Conservation (phyloP, 30 jellyfish, hydroid and myxozoan species). For the Hydractinia echinata region DNA sequence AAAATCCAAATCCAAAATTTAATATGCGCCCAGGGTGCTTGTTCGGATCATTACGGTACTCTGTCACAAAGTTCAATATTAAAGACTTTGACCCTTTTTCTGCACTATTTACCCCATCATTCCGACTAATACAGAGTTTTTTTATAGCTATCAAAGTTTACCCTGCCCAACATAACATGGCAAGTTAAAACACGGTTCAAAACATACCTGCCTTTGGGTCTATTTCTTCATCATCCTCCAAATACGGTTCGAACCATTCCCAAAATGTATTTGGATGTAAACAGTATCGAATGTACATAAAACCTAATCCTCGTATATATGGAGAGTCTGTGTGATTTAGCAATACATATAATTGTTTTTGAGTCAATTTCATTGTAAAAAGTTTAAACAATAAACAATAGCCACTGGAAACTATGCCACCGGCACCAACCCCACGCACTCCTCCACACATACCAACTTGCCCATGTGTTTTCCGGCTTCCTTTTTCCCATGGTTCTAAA, state of each 20-base stretch:
- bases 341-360: constrained; percentile 67
- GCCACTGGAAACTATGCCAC: constrained; percentile 94
- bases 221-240: constrained; percentile 95
- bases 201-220: constrained; percentile 45
- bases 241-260: constrained; percentile 92
- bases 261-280: constrained; percentile 77
- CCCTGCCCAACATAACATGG: too few species aligned
- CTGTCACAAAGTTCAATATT: too few species aligned
- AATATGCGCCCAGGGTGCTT: too few species aligned
- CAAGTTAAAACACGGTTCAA: background rate
- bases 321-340: constrained; percentile 91
- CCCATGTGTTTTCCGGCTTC: constrained; percentile 95
- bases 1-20: too few species aligned
- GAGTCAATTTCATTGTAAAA: constrained; percentile 81
- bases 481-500: constrained; percentile 99
- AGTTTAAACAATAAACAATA: constrained; percentile 79
- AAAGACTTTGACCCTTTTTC: too few species aligned
- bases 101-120: too few species aligned
- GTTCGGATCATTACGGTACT: too few species aligned
- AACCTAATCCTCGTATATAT: constrained; percentile 90
- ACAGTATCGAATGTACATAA: constrained; percentile 91
- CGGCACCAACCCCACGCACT: constrained; percentile 99
- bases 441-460: constrained; percentile 99
- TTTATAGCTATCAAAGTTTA: too few species aligned
- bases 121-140: too few species aligned